A percentile compares a stretch with the other conserved stretches of the same genome.
phyloP scores from a whole-genome alignment of 1,140 invertebrate genomes.

The Eriocheir sinensis region DNA sequence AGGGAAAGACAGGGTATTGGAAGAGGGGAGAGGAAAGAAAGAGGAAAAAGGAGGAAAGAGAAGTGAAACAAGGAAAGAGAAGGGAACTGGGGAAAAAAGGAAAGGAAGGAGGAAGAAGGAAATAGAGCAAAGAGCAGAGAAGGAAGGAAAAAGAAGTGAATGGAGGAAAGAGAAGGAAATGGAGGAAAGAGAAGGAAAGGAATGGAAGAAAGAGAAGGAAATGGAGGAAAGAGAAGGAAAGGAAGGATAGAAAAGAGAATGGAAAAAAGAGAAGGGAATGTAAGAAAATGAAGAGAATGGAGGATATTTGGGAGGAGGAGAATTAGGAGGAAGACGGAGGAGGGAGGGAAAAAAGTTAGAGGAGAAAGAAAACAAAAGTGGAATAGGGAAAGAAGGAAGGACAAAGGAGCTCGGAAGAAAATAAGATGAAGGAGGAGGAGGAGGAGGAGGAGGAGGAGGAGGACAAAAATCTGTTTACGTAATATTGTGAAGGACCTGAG shows the following conservation, averaged over 20 bases:
- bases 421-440: neutral
- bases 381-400: neutral
- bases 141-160: neutral
- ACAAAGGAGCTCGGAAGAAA: neutral
- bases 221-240: neutral
- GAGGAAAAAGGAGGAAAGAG: constrained; percentile 30
- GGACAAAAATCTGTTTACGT: neutral
- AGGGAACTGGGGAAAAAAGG: no score
- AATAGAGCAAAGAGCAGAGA: no score
- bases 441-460: neutral
- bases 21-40: constrained; percentile 20
- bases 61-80: neutral
- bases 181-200: no score
- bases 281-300: neutral
- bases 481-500: neutral
- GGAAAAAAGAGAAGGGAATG: neutral
- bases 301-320: neutral
- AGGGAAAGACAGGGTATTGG: neutral
- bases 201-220: neutral
- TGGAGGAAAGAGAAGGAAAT: no score
- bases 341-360: neutral
- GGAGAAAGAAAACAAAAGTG: neutral
- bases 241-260: neutral
- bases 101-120: neutral
- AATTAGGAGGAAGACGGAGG: neutral